phyloP scores from a whole-genome alignment of 2,888 invertebrate species.

The Oscheius sp. region DNA sequence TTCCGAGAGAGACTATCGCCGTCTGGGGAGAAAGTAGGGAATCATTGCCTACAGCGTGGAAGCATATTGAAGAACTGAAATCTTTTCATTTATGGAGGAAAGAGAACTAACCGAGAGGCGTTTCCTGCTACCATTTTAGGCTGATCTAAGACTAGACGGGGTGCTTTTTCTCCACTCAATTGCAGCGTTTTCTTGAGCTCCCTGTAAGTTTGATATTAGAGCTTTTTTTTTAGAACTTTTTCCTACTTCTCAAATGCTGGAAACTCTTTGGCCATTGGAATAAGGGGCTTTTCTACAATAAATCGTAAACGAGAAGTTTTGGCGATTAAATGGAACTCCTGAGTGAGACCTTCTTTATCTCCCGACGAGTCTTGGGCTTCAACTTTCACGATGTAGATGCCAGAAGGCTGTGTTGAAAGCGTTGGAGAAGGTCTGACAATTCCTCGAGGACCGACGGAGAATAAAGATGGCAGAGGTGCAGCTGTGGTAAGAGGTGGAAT shows the following conservation, averaged over 20 bases:
- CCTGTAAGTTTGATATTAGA: slow-evolving; percentile 1
- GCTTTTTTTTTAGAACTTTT: neutral
- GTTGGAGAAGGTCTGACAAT: slow-evolving; percentile 3
- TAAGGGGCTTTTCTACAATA: slow-evolving; percentile 11
- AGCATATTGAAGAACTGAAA: slow-evolving; percentile 19
- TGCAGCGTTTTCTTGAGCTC: neutral
- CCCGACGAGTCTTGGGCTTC: neutral
- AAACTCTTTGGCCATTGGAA: neutral
- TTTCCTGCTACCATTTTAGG: neutral
- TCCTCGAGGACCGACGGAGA: neutral
- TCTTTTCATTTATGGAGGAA: neutral
- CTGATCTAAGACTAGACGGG: slow-evolving; percentile 11
- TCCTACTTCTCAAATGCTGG: slow-evolving; percentile 1
- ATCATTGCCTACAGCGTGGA: slow-evolving; percentile 8
- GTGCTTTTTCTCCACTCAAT: neutral
- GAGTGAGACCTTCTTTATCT: neutral
- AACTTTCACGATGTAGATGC: slow-evolving; percentile 11
- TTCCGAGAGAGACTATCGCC: neutral
- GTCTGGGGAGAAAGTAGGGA: slow-evolving; percentile 11
- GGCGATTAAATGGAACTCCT: slow-evolving; percentile 6
- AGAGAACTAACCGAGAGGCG: neutral
- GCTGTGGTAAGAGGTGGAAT: neutral
- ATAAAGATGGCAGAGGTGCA: slow-evolving; percentile 9
- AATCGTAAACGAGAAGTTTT: neutral
- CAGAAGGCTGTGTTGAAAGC: slow-evolving; percentile 2